Conservation (phyloP, 2,888 invertebrate species). For the Pheosia gnoma region DNA sequence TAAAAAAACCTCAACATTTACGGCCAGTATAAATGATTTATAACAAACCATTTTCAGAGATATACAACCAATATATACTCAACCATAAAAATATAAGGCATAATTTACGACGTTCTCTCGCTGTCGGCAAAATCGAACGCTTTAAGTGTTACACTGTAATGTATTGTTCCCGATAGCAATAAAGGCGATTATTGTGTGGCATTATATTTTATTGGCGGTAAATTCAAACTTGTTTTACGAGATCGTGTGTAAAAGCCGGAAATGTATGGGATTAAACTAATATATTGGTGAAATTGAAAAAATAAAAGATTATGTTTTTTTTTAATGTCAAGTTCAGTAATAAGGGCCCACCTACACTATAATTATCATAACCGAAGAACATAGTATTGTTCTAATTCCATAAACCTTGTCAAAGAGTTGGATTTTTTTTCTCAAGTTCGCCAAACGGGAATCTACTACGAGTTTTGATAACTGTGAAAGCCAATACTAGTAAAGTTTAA, state of each 20-base stretch:
- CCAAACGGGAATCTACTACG: too few species aligned
- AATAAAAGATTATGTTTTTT: conserved; percentile 9
- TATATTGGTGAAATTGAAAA: conserved; percentile 10
- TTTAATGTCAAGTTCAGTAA: background rate
- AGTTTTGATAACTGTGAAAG: too few species aligned
- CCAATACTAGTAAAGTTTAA: too few species aligned
- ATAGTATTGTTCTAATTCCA: too few species aligned
- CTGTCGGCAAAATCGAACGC: conserved; percentile 51
- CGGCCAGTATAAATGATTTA: conserved; percentile 68
- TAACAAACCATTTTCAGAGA: conserved; percentile 56
- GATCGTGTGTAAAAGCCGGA: conserved; percentile 28
- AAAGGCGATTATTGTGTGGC: conserved; percentile 36
- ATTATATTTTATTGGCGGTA: conserved; percentile 31
- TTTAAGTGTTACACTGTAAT: conserved; percentile 21
- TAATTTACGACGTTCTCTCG: conserved; percentile 62
- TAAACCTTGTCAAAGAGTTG: too few species aligned
- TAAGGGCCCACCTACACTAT: background rate
- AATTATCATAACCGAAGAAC: background rate
- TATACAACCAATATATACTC: conserved; percentile 37
- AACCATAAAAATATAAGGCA: conserved; percentile 47
- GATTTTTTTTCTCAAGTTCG: too few species aligned
- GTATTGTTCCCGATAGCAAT: conserved; percentile 42
- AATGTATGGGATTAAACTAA: conserved; percentile 14
- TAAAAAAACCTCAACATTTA: conserved; percentile 64
- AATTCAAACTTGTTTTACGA: conserved; percentile 22